phyloP scores from a whole-genome alignment of 2,113 vertebrate genomes.

The Glareola pratincola region DNA sequence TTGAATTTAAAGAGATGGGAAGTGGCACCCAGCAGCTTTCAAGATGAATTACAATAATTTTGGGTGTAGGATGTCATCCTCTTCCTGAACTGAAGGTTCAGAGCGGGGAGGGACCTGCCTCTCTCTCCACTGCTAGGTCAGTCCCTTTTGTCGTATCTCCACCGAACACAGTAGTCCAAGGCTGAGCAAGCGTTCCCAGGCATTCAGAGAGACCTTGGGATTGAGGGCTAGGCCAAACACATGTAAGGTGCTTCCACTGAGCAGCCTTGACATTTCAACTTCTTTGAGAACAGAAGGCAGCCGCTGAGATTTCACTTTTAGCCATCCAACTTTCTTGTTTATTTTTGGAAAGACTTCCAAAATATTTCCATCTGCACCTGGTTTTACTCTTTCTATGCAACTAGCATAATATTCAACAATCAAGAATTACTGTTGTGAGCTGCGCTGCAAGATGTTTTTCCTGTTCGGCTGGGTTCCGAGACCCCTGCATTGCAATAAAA shows the following conservation, averaged over 20 bases:
- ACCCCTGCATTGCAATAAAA: background rate
- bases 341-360: conserved; percentile 2
- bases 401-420: background rate
- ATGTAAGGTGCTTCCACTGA: background rate
- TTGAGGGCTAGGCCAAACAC: background rate
- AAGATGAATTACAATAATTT: background rate
- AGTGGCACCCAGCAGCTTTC: conserved; percentile 51
- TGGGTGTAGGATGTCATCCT: conserved; percentile 38
- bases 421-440: background rate
- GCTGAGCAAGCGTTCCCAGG: background rate
- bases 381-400: background rate
- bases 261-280: conserved; percentile 24
- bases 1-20: conserved; percentile 35
- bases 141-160: background rate
- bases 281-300: background rate
- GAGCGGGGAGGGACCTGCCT: background rate
- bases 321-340: background rate
- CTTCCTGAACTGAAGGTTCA: conserved; percentile 20
- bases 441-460: background rate
- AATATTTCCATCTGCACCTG: background rate
- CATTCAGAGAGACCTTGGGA: conserved; percentile 10
- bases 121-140: background rate
- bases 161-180: background rate
- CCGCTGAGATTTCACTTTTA: background rate
- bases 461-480: background rate